Base-by-base conservation (phyloP, 2,888 invertebrate species). In the Conops quadrifasciatus region DNA sequence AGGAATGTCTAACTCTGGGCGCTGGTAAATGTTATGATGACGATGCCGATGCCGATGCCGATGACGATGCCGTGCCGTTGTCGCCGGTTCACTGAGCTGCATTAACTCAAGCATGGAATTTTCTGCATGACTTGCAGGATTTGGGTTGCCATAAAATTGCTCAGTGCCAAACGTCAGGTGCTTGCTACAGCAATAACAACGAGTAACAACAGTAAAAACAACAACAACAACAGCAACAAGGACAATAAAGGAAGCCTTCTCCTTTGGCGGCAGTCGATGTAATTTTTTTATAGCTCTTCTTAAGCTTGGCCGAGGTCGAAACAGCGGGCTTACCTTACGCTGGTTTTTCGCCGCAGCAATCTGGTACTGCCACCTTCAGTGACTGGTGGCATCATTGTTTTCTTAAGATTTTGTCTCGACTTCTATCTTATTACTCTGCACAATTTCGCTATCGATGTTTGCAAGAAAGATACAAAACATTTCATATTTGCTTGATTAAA, bases 101-200 rank as follows among this genome's bases (percentile, higher is more conserved):
- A 71, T 62, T 67, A 71, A 71, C 67, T 71, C 66, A 71, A 71
- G 71, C 71, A 67, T 53, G 66, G 71, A 60, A 71, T 71, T 71
- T 71, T 71, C 71, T 71, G 67, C 71, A 71, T 71, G 71, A 71
- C 71, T 71, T 67, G 71, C 60, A 71, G 51, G 67, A 71, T 67
- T 71, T 71, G 71, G 71, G 67, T 66, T 71, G 71, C 71, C 62
- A 62, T 71, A 71, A 71, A 71, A 71, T 71, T 71, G 62, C 71
- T 62, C 30, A 71, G 26, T 60, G 19, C 58, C 53, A 43, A 59
- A 56, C 47, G 30, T 47, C 71, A 71, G 71, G 71, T 71, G 66
- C 53, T 7, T 36, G 4, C 36, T 36, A 9, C 36, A 36, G 36
- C 36, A 62, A 60, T 45, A 58, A 60, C 59, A 43, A 58, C 21